Evolutionary conservation across 1,140 invertebrate species (phyloP).

Genomic region (Lucilia sericata): DNA sequence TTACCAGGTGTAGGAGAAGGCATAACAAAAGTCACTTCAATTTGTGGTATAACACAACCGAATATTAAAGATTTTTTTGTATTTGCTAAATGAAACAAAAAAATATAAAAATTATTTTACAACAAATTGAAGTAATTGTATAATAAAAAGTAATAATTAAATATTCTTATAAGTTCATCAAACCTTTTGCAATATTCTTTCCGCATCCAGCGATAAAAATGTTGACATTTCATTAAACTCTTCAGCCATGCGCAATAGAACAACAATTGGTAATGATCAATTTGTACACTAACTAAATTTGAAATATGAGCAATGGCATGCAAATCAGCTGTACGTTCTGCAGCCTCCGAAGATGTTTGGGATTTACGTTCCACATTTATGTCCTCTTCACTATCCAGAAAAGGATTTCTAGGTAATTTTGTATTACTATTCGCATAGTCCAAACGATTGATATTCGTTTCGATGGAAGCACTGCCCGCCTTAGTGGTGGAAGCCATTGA

Average conservation of each 20-base stretch:
- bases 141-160: too few relatives aligned
- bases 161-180: not conserved
- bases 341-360: slow-evolving; percentile 24
- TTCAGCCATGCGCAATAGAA: slow-evolving; percentile 86
- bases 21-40: slow-evolving; percentile 90
- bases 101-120: not conserved
- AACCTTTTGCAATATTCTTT: slow-evolving; percentile 74
- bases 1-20: slow-evolving; percentile 83
- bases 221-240: slow-evolving; percentile 83
- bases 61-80: slow-evolving; percentile 76
- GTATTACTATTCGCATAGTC: slow-evolving; percentile 44
- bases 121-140: not conserved
- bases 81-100: slow-evolving; percentile 56
- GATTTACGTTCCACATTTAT: slow-evolving; percentile 50
- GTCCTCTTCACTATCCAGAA: slow-evolving; percentile 61
- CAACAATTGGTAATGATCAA: slow-evolving; percentile 94
- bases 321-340: slow-evolving; percentile 71
- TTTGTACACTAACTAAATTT: slow-evolving; percentile 84
- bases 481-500: slow-evolving; percentile 28
- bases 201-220: slow-evolving; percentile 83
- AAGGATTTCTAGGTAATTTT: slow-evolving; percentile 61
- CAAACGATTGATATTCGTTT: slow-evolving; percentile 49
- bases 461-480: slow-evolving; percentile 32
- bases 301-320: slow-evolving; percentile 80
- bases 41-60: slow-evolving; percentile 82